Percentiles rank a stretch among this genome's conserved stretches.
phyloP scores from a whole-genome alignment of 2,113 vertebrate species.

The Nesogale talazaci region DNA sequence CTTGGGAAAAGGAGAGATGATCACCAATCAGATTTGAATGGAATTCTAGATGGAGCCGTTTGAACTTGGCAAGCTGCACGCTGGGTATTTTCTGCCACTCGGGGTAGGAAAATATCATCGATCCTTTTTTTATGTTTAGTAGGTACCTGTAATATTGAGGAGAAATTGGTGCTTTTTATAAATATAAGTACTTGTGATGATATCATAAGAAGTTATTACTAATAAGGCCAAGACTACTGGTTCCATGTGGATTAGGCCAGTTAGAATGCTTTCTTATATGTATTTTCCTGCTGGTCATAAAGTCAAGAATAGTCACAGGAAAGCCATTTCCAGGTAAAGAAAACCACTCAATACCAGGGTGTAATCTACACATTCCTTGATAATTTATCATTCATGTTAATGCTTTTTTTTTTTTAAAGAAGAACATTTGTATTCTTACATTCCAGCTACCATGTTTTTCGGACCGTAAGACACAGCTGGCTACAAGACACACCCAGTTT shows the following conservation, averaged over 20 bases:
- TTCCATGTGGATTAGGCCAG: not conserved
- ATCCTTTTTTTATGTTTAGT: constrained; percentile 64
- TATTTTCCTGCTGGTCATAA: not conserved
- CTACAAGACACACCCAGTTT: too few relatives aligned
- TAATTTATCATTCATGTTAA: constrained; percentile 24
- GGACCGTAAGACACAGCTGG: too few relatives aligned
- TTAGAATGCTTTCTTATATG: not conserved
- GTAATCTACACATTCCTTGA: constrained; percentile 25
- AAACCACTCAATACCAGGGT: not conserved
- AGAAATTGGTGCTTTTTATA: not conserved
- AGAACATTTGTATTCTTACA: not conserved
- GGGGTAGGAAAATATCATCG: constrained; percentile 4
- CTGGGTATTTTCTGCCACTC: constrained; percentile 57
- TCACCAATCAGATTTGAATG: constrained; percentile 40
- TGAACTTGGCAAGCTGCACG: constrained; percentile 41
- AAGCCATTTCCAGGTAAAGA: constrained; percentile 40
- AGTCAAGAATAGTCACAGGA: not conserved
- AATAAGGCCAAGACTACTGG: not conserved
- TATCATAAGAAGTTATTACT: not conserved
- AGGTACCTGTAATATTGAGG: constrained; percentile 77
- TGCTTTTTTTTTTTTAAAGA: not conserved
- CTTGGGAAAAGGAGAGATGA: not conserved
- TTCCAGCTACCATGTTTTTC: too few relatives aligned
- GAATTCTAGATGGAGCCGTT: constrained; percentile 56
- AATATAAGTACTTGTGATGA: not conserved